Evolutionary conservation across 2,113 vertebrate genomes (phyloP), one percentile per base, ranked within the genome.

Genomic region (Antechinus stuartii): DNA sequence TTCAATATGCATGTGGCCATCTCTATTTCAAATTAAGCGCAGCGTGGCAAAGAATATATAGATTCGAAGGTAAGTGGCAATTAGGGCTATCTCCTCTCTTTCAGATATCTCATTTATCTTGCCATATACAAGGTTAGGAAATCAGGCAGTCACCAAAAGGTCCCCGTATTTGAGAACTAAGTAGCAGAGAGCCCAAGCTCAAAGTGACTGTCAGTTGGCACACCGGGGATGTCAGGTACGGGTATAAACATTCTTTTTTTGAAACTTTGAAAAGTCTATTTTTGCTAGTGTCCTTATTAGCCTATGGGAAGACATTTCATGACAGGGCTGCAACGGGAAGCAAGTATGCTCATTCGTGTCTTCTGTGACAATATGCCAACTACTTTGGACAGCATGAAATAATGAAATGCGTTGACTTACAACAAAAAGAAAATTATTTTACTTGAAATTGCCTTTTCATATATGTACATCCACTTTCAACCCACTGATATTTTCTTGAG

Each of bases 1-100:
- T 94, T 76, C 53, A 92, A 42, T 91, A 55, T 56, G 76, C 35
- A 30, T 8, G 52, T 27, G 35, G 47, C 35, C 23, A 19, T 24
- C 89, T n/a, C 23, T 94, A 55, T 42, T 91, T 90, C 84, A 94
- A 95, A 90, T 94, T 53, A 93, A 95, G 76, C 47, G 76, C 46
- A 55, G n/a, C 27, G 23, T 91, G 25, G 54, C 54, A 12, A 68
- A 94, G 54, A 56, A 91, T 27, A 91, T 30, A 76, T 0, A 89
- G 26, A 90, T n/a, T 94, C 5, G 46, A 93, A 91, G 93, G 10
- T 56, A 95, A 92, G 26, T 92, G 4, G 50, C 19, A 0, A 91
- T 90, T 50, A 94, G 54, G 91, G 24, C 47, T 89, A 84, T 92
- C 19, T 95, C 47, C 10, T 91, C 14, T 89, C 93, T 54, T 89